Base-by-base conservation (phyloP, 2,113 vertebrate genomes). In the Brachyhypopomus gauderio region DNA sequence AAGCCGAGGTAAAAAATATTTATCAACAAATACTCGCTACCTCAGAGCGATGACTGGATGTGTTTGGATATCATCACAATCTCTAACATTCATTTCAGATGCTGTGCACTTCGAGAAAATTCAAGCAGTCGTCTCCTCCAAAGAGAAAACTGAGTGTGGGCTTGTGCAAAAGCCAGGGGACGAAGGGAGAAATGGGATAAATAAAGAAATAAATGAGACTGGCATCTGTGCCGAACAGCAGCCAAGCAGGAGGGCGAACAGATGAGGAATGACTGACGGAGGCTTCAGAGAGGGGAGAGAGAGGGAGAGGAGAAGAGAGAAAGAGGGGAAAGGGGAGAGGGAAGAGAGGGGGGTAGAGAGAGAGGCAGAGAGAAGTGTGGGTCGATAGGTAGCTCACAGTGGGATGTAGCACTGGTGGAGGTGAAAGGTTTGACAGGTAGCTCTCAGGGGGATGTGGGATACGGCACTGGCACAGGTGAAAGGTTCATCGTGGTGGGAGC, bases 161-260 rank as follows among this genome's bases (percentile, higher is more conserved):
- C 66, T 71, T 60, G 52, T 22, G 11, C 45, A 55, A 69, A 69
- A 7, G 30, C n/a, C n/a, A 20, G 22, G 27, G 66, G 38, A 81
- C 16, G 30, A 38, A 73, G 60, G 20, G 56, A 73, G 19, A 30
- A 45, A 78, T 59, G 48, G 41, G 27, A 20, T 14, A 20, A 69
- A 85, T 48, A 60, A 72, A 64, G 20, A 25, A 76, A 62, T 27
- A 55, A 27, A 20, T 20, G 36, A 48, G 9, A 71, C 41, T 36
- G 55, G 55, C 55, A 48, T 59, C 74, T 78, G 74, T 80, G 82
- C 19, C 55, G n/a, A 73, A 30, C 41, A 60, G 73, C 75, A 86
- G 75, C 58, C 83, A 82, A 69, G 69, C 77, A 75, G 84, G 84
- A 84, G 81, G 75, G 83, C 86, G 85, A 82, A 81, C 52, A 64